Evolutionary conservation across 2,797 vertebrate genomes (phyloP), one percentile per base, ranked within the genome.

Genomic region (Aplochiton taeniatus): DNA sequence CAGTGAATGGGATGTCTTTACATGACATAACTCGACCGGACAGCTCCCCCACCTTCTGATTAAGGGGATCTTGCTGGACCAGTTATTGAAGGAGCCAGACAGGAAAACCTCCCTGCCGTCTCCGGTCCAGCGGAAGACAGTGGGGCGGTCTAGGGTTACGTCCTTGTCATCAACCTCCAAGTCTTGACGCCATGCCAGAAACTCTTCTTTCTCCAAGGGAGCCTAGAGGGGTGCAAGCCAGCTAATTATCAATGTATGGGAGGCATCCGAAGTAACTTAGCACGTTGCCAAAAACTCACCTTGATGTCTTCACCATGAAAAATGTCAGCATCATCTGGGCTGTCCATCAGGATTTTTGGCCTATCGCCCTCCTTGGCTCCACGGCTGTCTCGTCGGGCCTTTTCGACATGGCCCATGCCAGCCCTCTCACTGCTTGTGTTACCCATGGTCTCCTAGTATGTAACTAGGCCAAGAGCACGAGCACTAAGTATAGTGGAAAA

Each of bases 321-420:
- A 67, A 99, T 90, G 71, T 98, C 96, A 0, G 96, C 91, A 58
- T 98, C 98, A 79, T 99, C 98, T 0, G 98, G 98, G 51, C 96
- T 98, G 86, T 98, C 97, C 96, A 99, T 98, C 12, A 99, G 75
- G 76, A 98, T 98, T 76, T 99, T 98, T 1, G 96, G 95, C 53
- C 95, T 88, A 64, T 96, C 95, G 4, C 95, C 95, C 0, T 96
- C 96, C 76, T 98, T 98, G 12, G 81, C 87, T 4, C 95, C 96
- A 0, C 95, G 88, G 77, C 90, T 94, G 86, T 98, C 96, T 59
- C 95, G 90, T 44, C 96, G 85, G 11, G 85, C 79, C 80, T 98
- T 98, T 47, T 96, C 95, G 0, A 92, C 93, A 0, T 97, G 96
- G 11, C 95, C 94, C 88, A 96, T 85, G 0, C 92, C 94, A 0